These are phyloP conservation scores for Acrossocheilus fasciatus DNA, from an alignment of 2,797 vertebrate species.

Conservation along the genomic window DNA sequence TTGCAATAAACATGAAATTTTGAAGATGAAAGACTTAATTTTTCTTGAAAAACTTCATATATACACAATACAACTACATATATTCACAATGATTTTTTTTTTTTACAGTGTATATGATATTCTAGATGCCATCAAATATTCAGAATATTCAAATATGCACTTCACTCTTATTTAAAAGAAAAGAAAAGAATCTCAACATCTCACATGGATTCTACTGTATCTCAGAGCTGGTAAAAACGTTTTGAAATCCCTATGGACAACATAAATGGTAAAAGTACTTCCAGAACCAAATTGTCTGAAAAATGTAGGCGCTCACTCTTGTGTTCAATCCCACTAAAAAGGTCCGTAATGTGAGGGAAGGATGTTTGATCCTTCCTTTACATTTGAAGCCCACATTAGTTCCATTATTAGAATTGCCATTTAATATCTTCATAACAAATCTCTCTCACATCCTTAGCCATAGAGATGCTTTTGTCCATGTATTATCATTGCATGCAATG, in stretches of 20 bases:
- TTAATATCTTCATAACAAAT: neutral
- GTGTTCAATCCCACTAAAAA: neutral
- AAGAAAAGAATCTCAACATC: no score
- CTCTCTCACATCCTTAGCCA: neutral
- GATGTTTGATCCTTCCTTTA: neutral
- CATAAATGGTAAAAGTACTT: neutral
- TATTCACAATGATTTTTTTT: neutral
- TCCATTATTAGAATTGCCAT: neutral
- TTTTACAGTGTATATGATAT: neutral
- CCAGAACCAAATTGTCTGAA: neutral
- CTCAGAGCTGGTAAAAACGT: neutral
- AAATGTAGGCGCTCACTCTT: neutral
- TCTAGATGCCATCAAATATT: no score
- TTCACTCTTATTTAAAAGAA: neutral
- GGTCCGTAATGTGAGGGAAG: neutral
- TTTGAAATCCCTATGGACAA: neutral
- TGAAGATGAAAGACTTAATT: no score
- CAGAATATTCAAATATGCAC: neutral
- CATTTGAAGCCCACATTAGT: slow-evolving; percentile 1
- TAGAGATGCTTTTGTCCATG: neutral
- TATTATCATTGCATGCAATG: neutral
- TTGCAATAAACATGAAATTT: no score
- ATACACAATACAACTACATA: neutral
- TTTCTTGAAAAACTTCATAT: neutral
- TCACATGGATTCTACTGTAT: neutral